A percentile compares a stretch with the other conserved stretches of the same genome.
Evolutionary conservation across 2,888 invertebrate species (phyloP).

Genomic region (Polyommatus icarus): DNA sequence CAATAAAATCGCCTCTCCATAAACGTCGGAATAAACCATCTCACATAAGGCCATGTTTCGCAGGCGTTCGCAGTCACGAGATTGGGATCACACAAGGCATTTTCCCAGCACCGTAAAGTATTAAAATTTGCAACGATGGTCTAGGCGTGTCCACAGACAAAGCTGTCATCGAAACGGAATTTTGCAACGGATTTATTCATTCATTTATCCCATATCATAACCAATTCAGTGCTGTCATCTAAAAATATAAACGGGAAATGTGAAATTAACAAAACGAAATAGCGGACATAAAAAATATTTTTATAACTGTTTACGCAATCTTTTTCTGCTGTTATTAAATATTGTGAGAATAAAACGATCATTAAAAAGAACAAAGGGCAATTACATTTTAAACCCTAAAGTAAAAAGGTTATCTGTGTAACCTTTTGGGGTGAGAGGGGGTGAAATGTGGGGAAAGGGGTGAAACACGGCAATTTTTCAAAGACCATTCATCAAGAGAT

Average conservation of each 20-base stretch:
- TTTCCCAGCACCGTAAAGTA: background rate
- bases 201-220: background rate
- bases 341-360: background rate
- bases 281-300: background rate
- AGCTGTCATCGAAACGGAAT: background rate
- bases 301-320: background rate
- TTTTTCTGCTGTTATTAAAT: background rate
- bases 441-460: background rate
- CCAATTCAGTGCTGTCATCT: background rate
- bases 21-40: slow-evolving; percentile 21
- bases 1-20: slow-evolving; percentile 15
- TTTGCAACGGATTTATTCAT: background rate
- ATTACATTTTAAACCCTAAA: slow-evolving; percentile 4
- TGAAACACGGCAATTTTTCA: slow-evolving; percentile 46
- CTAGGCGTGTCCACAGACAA: background rate
- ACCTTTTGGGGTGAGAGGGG: background rate
- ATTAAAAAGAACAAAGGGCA: slow-evolving; percentile 3
- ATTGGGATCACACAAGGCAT: background rate
- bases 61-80: background rate
- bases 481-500: slow-evolving; percentile 50
- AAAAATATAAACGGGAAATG: background rate
- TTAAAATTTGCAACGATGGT: background rate
- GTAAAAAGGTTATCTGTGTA: slow-evolving; percentile 29
- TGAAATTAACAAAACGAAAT: background rate
- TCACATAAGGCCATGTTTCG: background rate